phyloP scores from a whole-genome alignment of 1,140 invertebrate genomes.

The Trialeurodes vaporariorum region DNA sequence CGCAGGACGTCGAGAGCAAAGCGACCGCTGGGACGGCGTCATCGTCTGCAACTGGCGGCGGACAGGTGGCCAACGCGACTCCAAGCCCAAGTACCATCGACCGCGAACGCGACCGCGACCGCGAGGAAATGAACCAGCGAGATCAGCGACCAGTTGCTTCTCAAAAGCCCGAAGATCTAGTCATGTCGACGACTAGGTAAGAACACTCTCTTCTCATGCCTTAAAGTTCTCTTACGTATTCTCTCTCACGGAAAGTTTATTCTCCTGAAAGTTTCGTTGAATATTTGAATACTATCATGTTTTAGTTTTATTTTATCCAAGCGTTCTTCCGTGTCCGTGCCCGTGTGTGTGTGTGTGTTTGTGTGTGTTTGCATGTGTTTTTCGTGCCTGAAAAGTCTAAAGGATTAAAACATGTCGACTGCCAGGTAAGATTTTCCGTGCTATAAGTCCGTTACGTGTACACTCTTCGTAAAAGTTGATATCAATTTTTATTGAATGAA shows the following conservation, averaged over 20 bases:
- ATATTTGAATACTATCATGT: too few relatives aligned
- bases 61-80: background rate
- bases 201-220: background rate
- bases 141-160: background rate
- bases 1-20: background rate
- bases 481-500: too few relatives aligned
- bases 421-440: too few relatives aligned
- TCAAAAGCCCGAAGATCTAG: background rate
- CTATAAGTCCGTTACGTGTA: too few relatives aligned
- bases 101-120: background rate
- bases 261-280: too few relatives aligned
- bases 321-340: too few relatives aligned
- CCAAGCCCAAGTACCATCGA: background rate
- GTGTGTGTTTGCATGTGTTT: background rate
- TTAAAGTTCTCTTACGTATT: too few relatives aligned
- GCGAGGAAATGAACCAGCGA: background rate
- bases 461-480: too few relatives aligned
- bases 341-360: background rate
- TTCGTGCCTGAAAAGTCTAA: background rate
- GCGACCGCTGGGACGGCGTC: too few relatives aligned
- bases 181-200: background rate
- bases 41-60: background rate
- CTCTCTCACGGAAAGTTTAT: too few relatives aligned
- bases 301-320: too few relatives aligned
- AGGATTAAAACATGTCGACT: background rate